Conservation (phyloP, 2,797 vertebrate genomes). For the Hippoglossus hippoglossus region DNA sequence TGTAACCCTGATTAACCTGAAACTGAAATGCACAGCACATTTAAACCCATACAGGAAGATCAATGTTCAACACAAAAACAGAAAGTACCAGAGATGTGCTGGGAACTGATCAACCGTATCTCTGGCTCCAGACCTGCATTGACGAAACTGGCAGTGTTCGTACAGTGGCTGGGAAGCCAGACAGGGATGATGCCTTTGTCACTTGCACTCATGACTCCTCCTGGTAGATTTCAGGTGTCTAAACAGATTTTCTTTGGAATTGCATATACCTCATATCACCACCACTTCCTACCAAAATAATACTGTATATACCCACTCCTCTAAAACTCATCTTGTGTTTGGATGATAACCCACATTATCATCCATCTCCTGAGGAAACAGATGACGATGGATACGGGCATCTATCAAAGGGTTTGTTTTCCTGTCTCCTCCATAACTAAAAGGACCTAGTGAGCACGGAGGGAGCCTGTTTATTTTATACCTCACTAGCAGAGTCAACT, state of each 20-base stretch:
- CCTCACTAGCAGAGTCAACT: conserved; percentile 25
- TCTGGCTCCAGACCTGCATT: background rate
- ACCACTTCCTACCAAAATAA: conserved; percentile 13
- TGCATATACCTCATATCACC: conserved; percentile 13
- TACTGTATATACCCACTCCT: background rate
- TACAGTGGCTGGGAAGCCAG: background rate
- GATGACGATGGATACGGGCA: conserved; percentile 31
- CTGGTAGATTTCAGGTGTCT: conserved; percentile 2
- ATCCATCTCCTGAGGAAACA: conserved; percentile 44
- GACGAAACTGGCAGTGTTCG: background rate
- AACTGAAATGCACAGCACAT: too few species aligned
- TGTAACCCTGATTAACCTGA: too few species aligned
- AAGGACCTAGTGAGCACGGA: background rate
- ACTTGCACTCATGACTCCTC: conserved; percentile 1
- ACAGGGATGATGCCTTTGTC: background rate
- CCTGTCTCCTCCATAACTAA: conserved; percentile 1
- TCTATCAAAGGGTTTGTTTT: background rate
- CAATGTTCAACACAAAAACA: too few species aligned
- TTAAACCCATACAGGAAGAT: too few species aligned
- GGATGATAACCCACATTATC: conserved; percentile 41
- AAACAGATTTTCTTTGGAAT: background rate
- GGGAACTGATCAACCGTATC: background rate
- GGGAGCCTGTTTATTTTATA: background rate
- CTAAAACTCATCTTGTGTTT: conserved; percentile 37
- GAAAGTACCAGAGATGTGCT: background rate